Base-by-base conservation (phyloP, 2,888 invertebrate genomes). In the Plagiodera versicolora region DNA sequence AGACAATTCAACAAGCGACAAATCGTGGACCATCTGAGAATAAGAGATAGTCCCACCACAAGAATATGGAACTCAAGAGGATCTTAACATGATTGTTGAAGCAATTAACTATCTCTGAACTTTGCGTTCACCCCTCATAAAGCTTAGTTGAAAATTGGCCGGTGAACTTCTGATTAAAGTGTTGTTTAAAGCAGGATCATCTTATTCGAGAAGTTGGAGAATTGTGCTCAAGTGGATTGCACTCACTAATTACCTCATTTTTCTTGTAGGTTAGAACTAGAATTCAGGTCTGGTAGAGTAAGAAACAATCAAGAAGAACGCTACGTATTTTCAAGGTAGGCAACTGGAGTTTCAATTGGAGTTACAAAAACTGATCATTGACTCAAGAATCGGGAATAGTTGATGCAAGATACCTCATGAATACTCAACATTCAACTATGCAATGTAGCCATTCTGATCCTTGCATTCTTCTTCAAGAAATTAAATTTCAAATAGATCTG, bases 71-170 rank as follows among this genome's bases (percentile, higher is more conserved):
- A 56, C 59, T 60, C 14, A 39, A 17, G 48, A 49, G 19, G 18
- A 63, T 45, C 55, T 63, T 56, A 56, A 53, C 59, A 20, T 47
- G 11, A 52, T 39, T 58, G 57, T 60, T 55, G 19, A 49, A 46
- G 32, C 30, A 32, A 30, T 32, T 55, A 60, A 64, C 19, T 55
- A 58, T 54, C 51, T 47, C 11, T 11, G 55, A 39, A 52, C 18
- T 54, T 47, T 35, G 16, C 54, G 58, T 63, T 62, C 59, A 61
- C 59, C 63, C 57, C 55, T 61, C 65, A 59, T 66, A 63, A 66
- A 63, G 47, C 49, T 46, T 10, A 50, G 45, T 45, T 55, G 56
- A 63, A 56, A 58, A 65, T 57, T 59, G 50, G 54, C 32, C 57
- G 55, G 52, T 63, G 49, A 63, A 63, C 56, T 63, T 62, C 20